Base-by-base conservation (phyloP, 2,113 vertebrate genomes). In the Nannospalax galili region DNA sequence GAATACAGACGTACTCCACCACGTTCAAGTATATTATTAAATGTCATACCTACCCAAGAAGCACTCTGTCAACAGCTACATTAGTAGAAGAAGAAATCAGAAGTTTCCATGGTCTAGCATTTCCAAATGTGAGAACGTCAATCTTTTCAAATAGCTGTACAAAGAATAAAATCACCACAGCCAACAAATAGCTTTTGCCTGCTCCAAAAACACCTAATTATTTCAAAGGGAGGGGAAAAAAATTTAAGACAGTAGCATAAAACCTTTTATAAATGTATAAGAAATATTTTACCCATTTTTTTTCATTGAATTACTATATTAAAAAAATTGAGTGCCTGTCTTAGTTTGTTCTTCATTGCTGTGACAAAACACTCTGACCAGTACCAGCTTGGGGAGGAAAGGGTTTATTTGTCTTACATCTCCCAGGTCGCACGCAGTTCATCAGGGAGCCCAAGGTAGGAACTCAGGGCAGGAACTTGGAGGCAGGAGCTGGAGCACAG, bases 161-260 rank as follows among this genome's bases (percentile, higher is more conserved):
- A 2, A 99, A 96, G 97, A 99, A 98, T 93, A 99, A 95, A 95
- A 98, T 91, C 85, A 98, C 98, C 86, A 99, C 95, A 35, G 99
- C 98, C 78, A 99, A 96, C 97, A 99, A 97, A 11, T 98, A 99
- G 96, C 99, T 99, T 98, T 99, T 99, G 35, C 99, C 99, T 96
- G 99, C 98, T 96, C 99, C 99, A 96, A 99, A 99, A 96, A 98
- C 98, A 95, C 99, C 99, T 99, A 95, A 45, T 26, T 60, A 45
- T 96, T 96, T 98, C 37, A 79, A 92, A 94, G 32, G 15, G 72
- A 88, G 40, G 16, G 24, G 24, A 20, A 52, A 52, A 52, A 52
- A 74, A 20, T 91, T 93, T 88, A 97, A 95, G 4, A 0, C 5
- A n/a, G 75, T 60, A 69, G 70, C 37, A 32, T 40, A 72, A 93